These are phyloP conservation scores for Acleris laterana DNA, from an alignment of 2,888 invertebrate genomes.

Conservation along the genomic window DNA sequence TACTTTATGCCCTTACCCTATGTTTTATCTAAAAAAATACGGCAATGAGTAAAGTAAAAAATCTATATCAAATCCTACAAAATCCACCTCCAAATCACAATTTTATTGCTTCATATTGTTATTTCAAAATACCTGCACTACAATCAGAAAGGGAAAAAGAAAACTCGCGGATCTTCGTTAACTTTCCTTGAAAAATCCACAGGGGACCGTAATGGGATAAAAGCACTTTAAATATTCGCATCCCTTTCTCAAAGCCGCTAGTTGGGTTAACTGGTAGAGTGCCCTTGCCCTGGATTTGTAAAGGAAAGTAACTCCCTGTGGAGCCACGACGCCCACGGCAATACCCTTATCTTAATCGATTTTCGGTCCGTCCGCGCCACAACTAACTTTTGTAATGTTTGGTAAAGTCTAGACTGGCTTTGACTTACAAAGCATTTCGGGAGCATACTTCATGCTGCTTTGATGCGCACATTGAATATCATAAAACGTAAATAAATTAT, in stretches of 20 bases:
- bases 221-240: constrained; percentile 40
- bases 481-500: no score
- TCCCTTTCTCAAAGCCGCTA: constrained; percentile 31
- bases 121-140: background rate
- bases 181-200: constrained; percentile 45
- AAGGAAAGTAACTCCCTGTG: background rate
- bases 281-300: constrained; percentile 1
- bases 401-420: constrained; percentile 22
- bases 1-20: background rate
- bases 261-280: constrained; percentile 5
- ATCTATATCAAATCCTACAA: background rate
- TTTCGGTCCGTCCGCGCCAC: constrained; percentile 24
- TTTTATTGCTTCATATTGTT: background rate
- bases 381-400: constrained; percentile 17
- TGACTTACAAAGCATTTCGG: constrained; percentile 10
- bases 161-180: constrained; percentile 37
- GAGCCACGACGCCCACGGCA: background rate
- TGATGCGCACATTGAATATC: background rate
- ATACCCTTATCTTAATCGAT: constrained; percentile 26
- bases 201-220: constrained; percentile 47
- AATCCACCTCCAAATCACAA: constrained; percentile 28
- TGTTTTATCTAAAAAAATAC: background rate
- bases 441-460: background rate
- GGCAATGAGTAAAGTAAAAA: background rate
- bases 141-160: background rate